phyloP scores from a whole-genome alignment of 2,113 vertebrate species.

The Trichechus manatus region DNA sequence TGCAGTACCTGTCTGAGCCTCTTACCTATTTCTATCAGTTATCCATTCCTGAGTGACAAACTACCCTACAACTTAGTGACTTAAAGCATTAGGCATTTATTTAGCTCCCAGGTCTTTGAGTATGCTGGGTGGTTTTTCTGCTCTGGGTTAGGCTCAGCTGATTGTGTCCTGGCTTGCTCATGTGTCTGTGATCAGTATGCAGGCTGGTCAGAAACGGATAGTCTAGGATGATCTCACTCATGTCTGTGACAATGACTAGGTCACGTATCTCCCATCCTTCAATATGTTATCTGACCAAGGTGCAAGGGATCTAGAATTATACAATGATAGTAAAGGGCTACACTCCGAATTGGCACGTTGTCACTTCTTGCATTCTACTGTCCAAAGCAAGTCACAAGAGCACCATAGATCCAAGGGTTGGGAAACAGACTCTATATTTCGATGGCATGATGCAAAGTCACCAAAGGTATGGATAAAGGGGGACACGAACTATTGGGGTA shows the following conservation, averaged over 20 bases:
- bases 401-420: not conserved
- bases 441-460: not conserved
- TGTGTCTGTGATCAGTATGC: not conserved
- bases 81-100: too few relatives aligned
- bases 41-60: not conserved
- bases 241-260: not conserved
- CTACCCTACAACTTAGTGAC: too few relatives aligned
- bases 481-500: not conserved
- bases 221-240: too few relatives aligned
- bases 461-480: not conserved
- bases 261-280: too few relatives aligned
- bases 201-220: not conserved
- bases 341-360: not conserved
- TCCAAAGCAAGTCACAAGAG: not conserved
- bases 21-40: not conserved
- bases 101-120: not conserved
- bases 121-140: not conserved
- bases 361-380: not conserved
- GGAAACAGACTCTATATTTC: not conserved
- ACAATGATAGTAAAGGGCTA: not conserved
- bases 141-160: not conserved
- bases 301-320: too few relatives aligned
- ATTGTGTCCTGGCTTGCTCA: too few relatives aligned
- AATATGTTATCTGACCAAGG: not conserved
- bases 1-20: not conserved